phyloP scores from a whole-genome alignment of 2,113 vertebrate species.

The Zosterops japonicus region DNA sequence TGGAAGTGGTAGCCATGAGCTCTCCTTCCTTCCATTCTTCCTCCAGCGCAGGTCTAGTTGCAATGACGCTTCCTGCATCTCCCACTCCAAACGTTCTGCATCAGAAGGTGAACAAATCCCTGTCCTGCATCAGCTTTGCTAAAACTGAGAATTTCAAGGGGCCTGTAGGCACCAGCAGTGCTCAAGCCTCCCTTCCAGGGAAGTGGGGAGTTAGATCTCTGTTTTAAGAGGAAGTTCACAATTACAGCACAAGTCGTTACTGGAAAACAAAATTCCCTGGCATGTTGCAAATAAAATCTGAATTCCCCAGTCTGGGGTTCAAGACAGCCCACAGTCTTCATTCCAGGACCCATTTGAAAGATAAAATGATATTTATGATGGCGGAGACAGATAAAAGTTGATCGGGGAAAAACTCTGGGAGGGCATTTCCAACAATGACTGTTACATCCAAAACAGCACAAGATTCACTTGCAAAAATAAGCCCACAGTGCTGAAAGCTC shows the following conservation, averaged over 20 bases:
- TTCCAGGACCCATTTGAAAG: slow-evolving; percentile 35
- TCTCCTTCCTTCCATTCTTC: neutral
- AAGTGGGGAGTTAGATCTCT: neutral
- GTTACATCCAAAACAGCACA: neutral
- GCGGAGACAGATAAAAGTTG: slow-evolving; percentile 28
- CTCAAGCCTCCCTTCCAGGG: neutral
- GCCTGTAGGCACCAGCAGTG: neutral
- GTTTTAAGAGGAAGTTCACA: slow-evolving; percentile 42
- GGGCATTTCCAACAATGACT: neutral
- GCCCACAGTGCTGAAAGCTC: neutral
- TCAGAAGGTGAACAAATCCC: neutral
- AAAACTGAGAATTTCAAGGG: neutral
- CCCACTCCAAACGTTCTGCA: neutral
- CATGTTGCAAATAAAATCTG: slow-evolving; percentile 39
- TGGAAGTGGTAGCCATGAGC: neutral
- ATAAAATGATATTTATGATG: slow-evolving; percentile 16
- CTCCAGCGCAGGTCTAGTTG: neutral
- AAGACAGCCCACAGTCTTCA: slow-evolving; percentile 38
- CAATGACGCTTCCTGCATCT: neutral
- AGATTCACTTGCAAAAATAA: neutral
- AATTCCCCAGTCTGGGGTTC: slow-evolving; percentile 27
- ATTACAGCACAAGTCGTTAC: slow-evolving; percentile 46
- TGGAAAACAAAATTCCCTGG: slow-evolving; percentile 56
- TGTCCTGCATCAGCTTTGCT: neutral
- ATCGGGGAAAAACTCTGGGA: slow-evolving; percentile 3